phyloP scores from a whole-genome alignment of 2,113 vertebrate genomes.

The Psilopsiagon aymara region DNA sequence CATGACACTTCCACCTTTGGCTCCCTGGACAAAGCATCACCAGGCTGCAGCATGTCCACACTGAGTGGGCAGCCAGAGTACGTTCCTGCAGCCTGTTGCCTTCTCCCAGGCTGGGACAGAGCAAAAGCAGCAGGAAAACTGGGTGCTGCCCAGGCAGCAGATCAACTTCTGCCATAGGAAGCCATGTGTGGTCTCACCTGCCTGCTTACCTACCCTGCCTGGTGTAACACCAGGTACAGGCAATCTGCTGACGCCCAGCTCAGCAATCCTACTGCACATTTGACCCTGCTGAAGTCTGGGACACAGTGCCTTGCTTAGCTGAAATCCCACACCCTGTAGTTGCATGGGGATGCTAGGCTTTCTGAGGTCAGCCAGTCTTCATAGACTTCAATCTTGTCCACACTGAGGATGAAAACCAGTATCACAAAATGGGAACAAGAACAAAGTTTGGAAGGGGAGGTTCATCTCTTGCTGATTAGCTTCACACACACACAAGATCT shows the following conservation, averaged over 20 bases:
- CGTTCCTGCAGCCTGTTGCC: neutral
- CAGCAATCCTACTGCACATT: neutral
- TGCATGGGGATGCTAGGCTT: neutral
- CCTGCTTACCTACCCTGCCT: neutral
- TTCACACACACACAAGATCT: neutral
- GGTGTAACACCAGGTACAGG: neutral
- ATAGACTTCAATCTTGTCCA: neutral
- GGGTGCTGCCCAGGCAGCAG: neutral
- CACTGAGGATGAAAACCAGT: neutral
- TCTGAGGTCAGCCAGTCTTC: neutral
- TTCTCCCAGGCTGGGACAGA: neutral
- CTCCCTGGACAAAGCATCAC: neutral
- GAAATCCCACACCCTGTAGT: neutral
- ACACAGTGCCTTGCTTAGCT: neutral
- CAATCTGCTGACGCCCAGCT: neutral
- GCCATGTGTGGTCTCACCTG: neutral
- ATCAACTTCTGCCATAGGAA: neutral
- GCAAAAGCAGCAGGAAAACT: neutral
- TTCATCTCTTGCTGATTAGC: neutral
- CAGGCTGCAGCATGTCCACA: fast-evolving
- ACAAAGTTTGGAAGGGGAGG: neutral
- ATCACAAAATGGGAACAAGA: neutral
- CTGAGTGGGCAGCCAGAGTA: neutral
- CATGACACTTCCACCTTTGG: neutral
- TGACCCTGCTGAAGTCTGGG: neutral